Evolutionary conservation across 2,113 vertebrate genomes (phyloP).

Genomic region (Apaloderma vittatum): DNA sequence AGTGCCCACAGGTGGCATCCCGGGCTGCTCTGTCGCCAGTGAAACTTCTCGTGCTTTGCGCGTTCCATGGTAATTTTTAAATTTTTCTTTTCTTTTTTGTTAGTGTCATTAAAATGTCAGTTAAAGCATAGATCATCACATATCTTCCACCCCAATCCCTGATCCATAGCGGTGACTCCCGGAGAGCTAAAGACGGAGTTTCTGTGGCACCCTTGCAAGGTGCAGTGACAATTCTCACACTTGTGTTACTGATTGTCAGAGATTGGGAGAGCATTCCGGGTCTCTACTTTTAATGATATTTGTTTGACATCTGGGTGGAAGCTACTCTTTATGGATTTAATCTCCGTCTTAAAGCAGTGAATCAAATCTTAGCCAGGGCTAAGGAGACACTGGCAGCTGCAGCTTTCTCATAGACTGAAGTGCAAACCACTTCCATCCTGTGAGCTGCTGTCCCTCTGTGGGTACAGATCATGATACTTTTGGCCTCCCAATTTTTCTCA

Average conservation of each 20-base stretch:
- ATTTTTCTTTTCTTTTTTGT: background rate
- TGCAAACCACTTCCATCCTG: background rate
- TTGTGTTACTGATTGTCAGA: fast-evolving
- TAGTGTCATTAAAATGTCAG: fast-evolving
- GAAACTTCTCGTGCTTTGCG: background rate
- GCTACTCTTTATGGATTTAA: background rate
- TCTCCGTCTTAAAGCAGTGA: background rate
- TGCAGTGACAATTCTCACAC: fast-evolving
- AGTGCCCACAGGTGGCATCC: background rate
- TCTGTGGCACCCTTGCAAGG: background rate
- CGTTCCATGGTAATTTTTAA: fast-evolving
- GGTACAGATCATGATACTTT: fast-evolving
- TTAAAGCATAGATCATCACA: fast-evolving
- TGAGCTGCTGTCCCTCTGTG: background rate
- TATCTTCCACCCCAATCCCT: fast-evolving
- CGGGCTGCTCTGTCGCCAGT: fast-evolving
- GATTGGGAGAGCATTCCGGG: fast-evolving
- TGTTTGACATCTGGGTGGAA: background rate
- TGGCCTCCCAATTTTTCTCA: background rate
- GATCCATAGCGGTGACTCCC: fast-evolving
- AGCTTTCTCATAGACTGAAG: fast-evolving
- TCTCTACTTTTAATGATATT: background rate
- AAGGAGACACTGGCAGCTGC: background rate
- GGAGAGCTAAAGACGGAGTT: fast-evolving
- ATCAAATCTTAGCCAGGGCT: background rate